Evolutionary conservation across 2,113 vertebrate genomes (phyloP).

Genomic region (Camelus bactrianus): DNA sequence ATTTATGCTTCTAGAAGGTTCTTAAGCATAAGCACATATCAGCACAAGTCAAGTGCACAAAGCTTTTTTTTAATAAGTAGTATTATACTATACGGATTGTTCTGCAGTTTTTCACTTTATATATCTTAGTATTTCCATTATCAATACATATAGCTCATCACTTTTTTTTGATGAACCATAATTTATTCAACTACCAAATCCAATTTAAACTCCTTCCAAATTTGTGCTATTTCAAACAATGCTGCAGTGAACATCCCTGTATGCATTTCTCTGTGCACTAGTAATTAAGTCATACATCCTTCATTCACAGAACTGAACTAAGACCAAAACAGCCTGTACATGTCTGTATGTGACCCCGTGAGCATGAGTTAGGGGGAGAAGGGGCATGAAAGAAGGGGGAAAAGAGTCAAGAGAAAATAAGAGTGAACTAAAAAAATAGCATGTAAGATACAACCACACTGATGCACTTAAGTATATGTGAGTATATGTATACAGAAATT

Average conservation of each 20-base stretch:
- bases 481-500: neutral
- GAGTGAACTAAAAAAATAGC: neutral
- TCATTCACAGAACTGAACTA: constrained; percentile 33
- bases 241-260: neutral
- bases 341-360: neutral
- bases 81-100: neutral
- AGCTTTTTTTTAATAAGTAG: neutral
- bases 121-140: neutral
- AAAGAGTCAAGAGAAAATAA: constrained; percentile 20
- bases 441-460: neutral
- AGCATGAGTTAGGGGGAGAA: constrained; percentile 7
- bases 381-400: neutral
- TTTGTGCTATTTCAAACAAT: constrained; percentile 20
- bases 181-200: neutral
- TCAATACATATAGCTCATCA: neutral
- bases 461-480: neutral
- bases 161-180: neutral
- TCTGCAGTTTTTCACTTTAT: neutral
- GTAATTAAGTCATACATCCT: neutral
- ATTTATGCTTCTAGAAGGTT: constrained; percentile 24
- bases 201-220: neutral
- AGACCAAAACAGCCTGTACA: neutral
- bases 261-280: neutral
- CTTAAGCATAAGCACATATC: constrained; percentile 1
- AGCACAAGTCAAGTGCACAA: neutral